Base-by-base conservation (phyloP, 2,888 invertebrate genomes). In the Poecilus cupreus region DNA sequence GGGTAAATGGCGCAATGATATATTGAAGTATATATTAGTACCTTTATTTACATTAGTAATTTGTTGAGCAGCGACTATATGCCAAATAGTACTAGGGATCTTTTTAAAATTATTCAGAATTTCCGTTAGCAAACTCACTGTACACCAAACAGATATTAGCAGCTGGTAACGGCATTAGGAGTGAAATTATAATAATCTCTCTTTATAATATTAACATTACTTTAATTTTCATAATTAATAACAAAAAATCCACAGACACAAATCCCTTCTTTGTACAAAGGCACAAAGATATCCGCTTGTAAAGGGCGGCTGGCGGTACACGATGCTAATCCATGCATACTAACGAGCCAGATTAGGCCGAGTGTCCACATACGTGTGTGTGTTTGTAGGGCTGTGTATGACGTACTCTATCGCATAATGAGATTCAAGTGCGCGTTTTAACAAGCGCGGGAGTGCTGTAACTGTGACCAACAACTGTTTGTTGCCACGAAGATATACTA, bases 401-500 rank as follows among this genome's bases (percentile, higher is more conserved):
- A 68, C 68, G 68, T 68, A 32, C 46, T 51, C 75, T 26, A 75
- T 68, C 68, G 75, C 49, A 51, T 75, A 75, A 75, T 75, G 75
- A 75, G 75, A 75, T 75, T 75, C 75, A 75, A 75, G 75, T 75
- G 51, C 20, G 75, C 75, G 51, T 75, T 75, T 75, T 75, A 75
- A 75, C 75, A 75, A 75, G 51, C 75, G 24, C 16, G 11, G 13
- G 43, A 46, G 72, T 18, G 72, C 24, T 68, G 68, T 68, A 39
- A 75, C 75, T 49, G 32, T 37, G 37, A 68, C 68, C 51, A 75
- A 64, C 78, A 78, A 78, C 78, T 78, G 78, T 78, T 78, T 78
- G 78, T 78, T 78, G 64, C 78, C 78, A 78, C 78, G 78, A 78
- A 78, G 78, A 78, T 78, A 78, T 78, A 78, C 78, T 78, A 78